phyloP scores from a whole-genome alignment of 2,888 invertebrate species.

The Pollenia labialis region DNA sequence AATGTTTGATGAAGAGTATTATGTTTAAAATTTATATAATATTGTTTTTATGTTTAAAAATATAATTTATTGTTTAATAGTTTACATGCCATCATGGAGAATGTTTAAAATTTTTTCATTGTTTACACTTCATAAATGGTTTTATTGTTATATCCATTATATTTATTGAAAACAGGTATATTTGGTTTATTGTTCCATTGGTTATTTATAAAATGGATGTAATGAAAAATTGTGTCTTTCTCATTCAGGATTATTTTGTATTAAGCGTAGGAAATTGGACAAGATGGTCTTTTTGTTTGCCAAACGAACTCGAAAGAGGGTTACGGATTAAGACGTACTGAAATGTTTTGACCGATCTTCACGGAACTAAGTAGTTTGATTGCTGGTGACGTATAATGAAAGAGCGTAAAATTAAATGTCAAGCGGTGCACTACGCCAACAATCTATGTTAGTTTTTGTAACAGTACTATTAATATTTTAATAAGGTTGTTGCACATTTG shows the following conservation, averaged over 20 bases:
- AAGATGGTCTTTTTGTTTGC: no score
- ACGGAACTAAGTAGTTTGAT: no score
- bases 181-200: constrained; percentile 1
- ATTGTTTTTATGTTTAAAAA: constrained; percentile 52
- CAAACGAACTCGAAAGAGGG: background rate
- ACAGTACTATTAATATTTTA: no score
- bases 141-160: constrained; percentile 54
- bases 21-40: constrained; percentile 42
- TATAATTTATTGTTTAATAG: constrained; percentile 71
- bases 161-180: background rate
- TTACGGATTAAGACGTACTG: background rate
- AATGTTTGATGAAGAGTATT: constrained; percentile 8
- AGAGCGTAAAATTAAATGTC: no score
- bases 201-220: background rate
- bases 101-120: constrained; percentile 68
- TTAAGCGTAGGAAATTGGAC: no score
- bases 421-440: no score
- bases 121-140: constrained; percentile 71
- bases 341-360: background rate
- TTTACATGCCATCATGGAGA: constrained; percentile 67
- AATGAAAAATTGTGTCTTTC: no score
- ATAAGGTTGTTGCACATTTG: no score
- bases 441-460: no score
- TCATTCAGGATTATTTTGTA: no score
- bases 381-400: no score